phyloP scores from a whole-genome alignment of 2,113 vertebrate species.

The Boleophthalmus pectinirostris region DNA sequence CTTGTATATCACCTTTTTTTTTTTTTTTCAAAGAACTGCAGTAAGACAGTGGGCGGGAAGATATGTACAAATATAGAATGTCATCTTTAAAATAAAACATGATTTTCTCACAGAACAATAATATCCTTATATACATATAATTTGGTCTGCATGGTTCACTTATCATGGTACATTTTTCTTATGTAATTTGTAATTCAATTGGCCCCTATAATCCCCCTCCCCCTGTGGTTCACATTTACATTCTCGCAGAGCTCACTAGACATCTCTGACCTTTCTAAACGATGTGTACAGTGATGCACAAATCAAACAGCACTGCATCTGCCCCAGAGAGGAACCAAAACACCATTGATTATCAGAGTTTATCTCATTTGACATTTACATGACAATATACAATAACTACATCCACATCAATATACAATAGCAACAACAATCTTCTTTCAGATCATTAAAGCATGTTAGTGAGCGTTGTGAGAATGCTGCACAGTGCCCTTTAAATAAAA shows the following conservation, averaged over 20 bases:
- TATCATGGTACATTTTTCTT: not conserved
- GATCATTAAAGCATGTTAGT: not conserved
- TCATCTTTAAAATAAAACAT: too few species aligned
- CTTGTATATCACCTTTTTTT: too few species aligned
- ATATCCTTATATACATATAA: too few species aligned
- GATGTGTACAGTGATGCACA: not conserved
- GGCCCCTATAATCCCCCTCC: not conserved
- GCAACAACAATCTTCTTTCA: not conserved
- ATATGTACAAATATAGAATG: too few species aligned
- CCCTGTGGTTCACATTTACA: not conserved
- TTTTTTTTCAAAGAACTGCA: too few species aligned
- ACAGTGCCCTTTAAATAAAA: conserved; percentile 1
- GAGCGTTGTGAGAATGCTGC: not conserved
- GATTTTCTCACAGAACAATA: too few species aligned
- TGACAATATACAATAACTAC: not conserved
- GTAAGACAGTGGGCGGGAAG: too few species aligned
- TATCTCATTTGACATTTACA: conserved; percentile 7
- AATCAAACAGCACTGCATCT: not conserved
- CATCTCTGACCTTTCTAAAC: not conserved
- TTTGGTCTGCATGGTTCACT: not conserved
- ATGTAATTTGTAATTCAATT: not conserved
- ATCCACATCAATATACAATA: not conserved
- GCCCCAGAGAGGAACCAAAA: not conserved
- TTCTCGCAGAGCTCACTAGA: not conserved
- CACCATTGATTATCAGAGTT: not conserved